Percentiles rank a stretch among this genome's conserved stretches.
Evolutionary conservation across 2,113 vertebrate genomes (phyloP).

Genomic region (Apodemus sylvaticus): DNA sequence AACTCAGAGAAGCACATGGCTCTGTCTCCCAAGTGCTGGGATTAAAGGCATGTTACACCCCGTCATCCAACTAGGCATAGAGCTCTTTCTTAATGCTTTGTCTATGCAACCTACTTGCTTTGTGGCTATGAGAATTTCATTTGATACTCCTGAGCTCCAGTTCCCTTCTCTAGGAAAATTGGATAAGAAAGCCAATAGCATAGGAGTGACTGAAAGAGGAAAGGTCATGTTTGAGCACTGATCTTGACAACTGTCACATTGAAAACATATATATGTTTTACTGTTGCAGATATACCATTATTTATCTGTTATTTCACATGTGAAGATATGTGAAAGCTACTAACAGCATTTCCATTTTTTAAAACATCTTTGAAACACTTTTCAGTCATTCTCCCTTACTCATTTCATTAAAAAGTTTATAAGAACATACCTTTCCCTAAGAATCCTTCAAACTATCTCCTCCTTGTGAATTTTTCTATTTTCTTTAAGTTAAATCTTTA

Average conservation of each 20-base stretch:
- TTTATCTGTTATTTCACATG: slow-evolving; percentile 24
- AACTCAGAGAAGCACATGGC: background rate
- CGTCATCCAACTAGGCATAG: background rate
- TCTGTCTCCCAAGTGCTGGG: background rate
- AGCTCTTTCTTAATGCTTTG: background rate
- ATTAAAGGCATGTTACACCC: background rate
- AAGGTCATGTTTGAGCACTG: background rate
- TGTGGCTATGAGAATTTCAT: background rate
- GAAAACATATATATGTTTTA: slow-evolving; percentile 31
- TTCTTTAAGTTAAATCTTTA: slow-evolving; percentile 45
- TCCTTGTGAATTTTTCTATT: slow-evolving; percentile 24
- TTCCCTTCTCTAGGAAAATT: background rate
- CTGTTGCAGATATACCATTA: background rate
- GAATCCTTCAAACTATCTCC: background rate
- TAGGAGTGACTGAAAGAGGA: background rate
- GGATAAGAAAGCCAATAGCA: background rate
- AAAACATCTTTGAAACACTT: background rate
- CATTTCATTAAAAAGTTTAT: slow-evolving; percentile 12
- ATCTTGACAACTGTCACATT: background rate
- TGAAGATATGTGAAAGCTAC: background rate
- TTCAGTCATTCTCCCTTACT: background rate
- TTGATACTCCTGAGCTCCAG: background rate
- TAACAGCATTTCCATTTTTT: background rate
- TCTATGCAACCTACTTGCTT: background rate
- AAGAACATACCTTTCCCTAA: background rate